Percentiles rank a stretch among this genome's conserved stretches.
These are phyloP conservation scores for Toxonevra muliebris DNA, from an alignment of 2,888 invertebrate genomes.

Conservation along the genomic window DNA sequence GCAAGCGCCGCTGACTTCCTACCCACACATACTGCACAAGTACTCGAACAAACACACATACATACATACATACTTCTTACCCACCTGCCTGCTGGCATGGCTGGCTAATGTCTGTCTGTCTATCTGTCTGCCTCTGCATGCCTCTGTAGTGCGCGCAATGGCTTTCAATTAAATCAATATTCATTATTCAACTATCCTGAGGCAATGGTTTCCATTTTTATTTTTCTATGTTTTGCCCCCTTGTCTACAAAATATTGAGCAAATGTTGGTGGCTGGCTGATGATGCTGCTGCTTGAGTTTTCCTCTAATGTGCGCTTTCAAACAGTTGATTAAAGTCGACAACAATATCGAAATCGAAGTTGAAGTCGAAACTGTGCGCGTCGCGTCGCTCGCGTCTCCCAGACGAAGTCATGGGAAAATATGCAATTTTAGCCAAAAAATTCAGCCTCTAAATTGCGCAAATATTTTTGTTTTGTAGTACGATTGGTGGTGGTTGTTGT, in stretches of 20 bases:
- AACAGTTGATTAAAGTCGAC: constrained; percentile 35
- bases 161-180: constrained; percentile 62
- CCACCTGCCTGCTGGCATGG: too few species aligned
- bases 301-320: constrained; percentile 6
- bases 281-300: constrained; percentile 12
- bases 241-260: not conserved
- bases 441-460: too few species aligned
- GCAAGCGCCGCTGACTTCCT: constrained; percentile 3
- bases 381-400: too few species aligned
- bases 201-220: not conserved
- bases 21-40: not conserved
- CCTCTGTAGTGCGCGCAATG: constrained; percentile 42
- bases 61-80: too few species aligned
- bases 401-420: constrained; percentile 54
- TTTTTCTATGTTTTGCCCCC: not conserved
- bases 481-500: too few species aligned
- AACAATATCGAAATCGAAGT: constrained; percentile 14
- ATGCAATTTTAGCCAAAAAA: constrained; percentile 55
- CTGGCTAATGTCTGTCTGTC: not conserved
- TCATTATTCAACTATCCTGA: constrained; percentile 38
- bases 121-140: not conserved
- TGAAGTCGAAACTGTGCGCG: too few species aligned
- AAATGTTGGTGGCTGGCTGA: constrained; percentile 17
- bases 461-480: too few species aligned
- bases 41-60: too few species aligned